These are phyloP conservation scores for Elachura formosa DNA, from an alignment of 2,113 vertebrate species.

Conservation along the genomic window DNA sequence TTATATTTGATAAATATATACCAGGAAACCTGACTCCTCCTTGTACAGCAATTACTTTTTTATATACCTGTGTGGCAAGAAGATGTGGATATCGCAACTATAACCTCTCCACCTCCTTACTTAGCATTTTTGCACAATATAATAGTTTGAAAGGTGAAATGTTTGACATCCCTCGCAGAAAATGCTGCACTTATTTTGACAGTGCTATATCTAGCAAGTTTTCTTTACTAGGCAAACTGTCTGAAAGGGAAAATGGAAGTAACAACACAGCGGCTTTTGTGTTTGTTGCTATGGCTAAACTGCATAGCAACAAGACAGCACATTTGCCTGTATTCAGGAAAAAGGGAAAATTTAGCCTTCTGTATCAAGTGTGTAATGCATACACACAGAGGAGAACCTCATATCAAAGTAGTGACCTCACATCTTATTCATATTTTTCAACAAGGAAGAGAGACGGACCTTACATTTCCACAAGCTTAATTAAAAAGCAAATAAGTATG, in stretches of 20 bases:
- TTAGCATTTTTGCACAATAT: constrained; percentile 37
- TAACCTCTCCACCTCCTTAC: neutral
- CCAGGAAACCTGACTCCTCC: neutral
- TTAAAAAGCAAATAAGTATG: neutral
- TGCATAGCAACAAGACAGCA: constrained; percentile 60
- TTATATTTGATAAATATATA: neutral
- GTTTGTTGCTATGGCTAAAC: constrained; percentile 61
- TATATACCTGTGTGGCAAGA: neutral
- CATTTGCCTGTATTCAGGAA: neutral
- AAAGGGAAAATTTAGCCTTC: neutral
- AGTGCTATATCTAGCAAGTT: constrained; percentile 1
- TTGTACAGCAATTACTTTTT: neutral
- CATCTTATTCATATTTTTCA: neutral
- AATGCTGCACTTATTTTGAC: constrained; percentile 55
- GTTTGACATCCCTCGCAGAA: constrained; percentile 40
- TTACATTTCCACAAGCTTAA: neutral
- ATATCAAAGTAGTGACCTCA: neutral
- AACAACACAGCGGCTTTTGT: constrained; percentile 19
- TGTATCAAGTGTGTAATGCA: neutral
- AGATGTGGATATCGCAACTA: neutral
- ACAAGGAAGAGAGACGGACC: neutral
- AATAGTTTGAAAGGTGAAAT: constrained; percentile 39
- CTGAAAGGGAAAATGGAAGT: constrained; percentile 45
- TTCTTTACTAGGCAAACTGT: constrained; percentile 51
- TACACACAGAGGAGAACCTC: neutral